A percentile compares a stretch with the other conserved stretches of the same genome.
Conservation (phyloP, 2,113 vertebrate genomes). For the Thalassarche chlororhynchos region DNA sequence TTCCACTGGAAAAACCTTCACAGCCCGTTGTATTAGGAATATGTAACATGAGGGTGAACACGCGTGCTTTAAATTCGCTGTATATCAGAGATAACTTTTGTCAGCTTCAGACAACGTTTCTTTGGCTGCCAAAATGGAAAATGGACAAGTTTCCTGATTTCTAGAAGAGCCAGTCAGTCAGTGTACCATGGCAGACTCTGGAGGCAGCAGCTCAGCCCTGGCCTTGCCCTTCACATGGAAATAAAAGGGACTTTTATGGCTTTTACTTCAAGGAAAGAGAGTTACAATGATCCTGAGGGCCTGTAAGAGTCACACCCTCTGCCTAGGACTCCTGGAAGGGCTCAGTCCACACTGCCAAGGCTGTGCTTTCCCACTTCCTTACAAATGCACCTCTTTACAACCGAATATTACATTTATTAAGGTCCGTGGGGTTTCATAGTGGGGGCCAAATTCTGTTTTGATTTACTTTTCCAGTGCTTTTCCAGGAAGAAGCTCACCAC, state of each 20-base stretch:
- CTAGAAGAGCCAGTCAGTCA: not conserved
- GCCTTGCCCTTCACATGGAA: not conserved
- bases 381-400: not conserved
- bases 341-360: accelerated
- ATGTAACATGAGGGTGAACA: not conserved
- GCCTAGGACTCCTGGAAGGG: not conserved
- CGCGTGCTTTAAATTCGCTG: not conserved
- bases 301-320: not conserved
- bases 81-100: not conserved
- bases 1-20: slow-evolving; percentile 15
- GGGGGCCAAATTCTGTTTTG: not conserved
- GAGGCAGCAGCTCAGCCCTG: not conserved
- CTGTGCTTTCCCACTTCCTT: not conserved
- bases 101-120: not conserved
- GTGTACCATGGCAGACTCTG: not conserved
- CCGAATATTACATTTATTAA: not conserved
- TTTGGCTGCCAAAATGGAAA: not conserved
- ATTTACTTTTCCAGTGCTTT: not conserved
- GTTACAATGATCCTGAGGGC: not conserved
- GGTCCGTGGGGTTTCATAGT: not conserved
- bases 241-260: not conserved
- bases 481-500: not conserved
- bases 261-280: not conserved
- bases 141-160: not conserved
- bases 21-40: not conserved